phyloP scores from a whole-genome alignment of 1,140 invertebrate species.

The Stegodyphus dumicola region DNA sequence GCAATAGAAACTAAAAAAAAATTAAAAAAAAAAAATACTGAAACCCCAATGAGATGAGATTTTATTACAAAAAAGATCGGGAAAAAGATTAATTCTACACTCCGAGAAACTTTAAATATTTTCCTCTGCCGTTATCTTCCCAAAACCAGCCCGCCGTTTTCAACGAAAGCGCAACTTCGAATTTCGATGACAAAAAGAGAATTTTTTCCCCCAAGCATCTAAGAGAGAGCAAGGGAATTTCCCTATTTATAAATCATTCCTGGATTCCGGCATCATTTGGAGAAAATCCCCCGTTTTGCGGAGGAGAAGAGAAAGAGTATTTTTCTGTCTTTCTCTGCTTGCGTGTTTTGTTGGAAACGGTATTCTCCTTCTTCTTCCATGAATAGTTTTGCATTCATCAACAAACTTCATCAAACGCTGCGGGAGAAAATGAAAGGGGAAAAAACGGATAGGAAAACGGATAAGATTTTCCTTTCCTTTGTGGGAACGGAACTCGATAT shows the following conservation, averaged over 20 bases:
- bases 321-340: neutral
- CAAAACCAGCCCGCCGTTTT: too few species aligned
- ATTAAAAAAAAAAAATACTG: too few species aligned
- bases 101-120: too few species aligned
- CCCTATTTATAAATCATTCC: neutral
- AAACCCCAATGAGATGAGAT: too few species aligned
- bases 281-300: neutral
- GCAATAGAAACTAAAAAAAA: too few species aligned
- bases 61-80: too few species aligned
- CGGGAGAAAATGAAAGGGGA: neutral
- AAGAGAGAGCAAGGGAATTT: neutral
- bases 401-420: constrained; percentile 41
- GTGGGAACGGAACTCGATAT: neutral
- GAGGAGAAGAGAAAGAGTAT: neutral
- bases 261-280: neutral
- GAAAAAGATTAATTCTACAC: too few species aligned
- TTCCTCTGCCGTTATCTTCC: too few species aligned
- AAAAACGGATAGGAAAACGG: constrained; percentile 3
- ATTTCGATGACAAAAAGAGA: too few species aligned
- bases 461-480: neutral
- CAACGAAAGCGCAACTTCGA: too few species aligned
- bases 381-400: constrained; percentile 58
- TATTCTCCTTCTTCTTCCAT: constrained; percentile 4
- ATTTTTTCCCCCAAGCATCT: neutral
- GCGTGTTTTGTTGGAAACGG: constrained; percentile 26